Evolutionary conservation across 2,888 invertebrate species (phyloP).

Genomic region (Thyatira batis): DNA sequence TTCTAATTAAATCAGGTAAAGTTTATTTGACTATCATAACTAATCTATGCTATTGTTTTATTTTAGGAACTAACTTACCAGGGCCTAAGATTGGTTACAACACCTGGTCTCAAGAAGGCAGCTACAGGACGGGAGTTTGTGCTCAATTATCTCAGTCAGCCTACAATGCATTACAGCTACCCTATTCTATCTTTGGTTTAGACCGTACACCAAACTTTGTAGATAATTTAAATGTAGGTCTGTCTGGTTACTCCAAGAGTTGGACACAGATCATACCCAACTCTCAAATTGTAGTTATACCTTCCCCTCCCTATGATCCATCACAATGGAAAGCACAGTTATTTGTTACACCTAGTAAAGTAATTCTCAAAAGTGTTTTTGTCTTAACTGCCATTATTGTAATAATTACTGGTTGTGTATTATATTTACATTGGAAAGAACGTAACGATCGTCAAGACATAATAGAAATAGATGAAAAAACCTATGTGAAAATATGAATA

Average conservation of each 20-base stretch:
- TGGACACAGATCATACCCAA: constrained; percentile 98
- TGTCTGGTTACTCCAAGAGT: constrained; percentile 86
- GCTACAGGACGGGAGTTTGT: constrained; percentile 89
- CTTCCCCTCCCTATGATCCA: constrained; percentile 89
- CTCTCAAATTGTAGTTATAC: constrained; percentile 98
- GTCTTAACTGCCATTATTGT: constrained; percentile 93
- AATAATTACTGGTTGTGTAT: constrained; percentile 92
- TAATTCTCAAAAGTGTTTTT: constrained; percentile 95
- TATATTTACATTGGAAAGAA: constrained; percentile 95
- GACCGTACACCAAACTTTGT: constrained; percentile 99
- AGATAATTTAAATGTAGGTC: constrained; percentile 91
- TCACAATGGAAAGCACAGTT: constrained; percentile 93
- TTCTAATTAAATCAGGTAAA: background rate
- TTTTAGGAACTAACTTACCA: constrained; percentile 90
- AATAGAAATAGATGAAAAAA: constrained; percentile 74
- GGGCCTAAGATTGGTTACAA: constrained; percentile 94
- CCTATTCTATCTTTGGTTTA: constrained; percentile 98
- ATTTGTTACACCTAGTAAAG: constrained; percentile 96
- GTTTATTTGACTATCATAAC: background rate
- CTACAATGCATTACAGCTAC: constrained; percentile 95
- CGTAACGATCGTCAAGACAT: constrained; percentile 76
- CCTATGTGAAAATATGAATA: constrained; percentile 64
- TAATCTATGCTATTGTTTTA: constrained; percentile 11
- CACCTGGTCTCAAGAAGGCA: constrained; percentile 94
- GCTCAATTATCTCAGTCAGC: constrained; percentile 96